These are phyloP conservation scores for Tapirus indicus DNA, from an alignment of 2,797 vertebrate genomes.

Conservation along the genomic window DNA sequence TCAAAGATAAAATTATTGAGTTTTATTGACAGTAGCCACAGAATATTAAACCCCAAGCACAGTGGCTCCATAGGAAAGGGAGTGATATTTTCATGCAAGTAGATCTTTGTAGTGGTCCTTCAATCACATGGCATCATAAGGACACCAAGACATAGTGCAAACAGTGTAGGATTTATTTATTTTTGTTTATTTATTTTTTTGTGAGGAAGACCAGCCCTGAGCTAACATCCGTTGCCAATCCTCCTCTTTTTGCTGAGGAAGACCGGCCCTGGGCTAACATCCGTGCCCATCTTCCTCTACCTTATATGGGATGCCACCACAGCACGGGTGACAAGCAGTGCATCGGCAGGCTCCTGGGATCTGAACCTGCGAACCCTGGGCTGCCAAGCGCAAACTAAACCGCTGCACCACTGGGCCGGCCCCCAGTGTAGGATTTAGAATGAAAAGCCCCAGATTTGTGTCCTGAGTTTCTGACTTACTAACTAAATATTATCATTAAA, in stretches of 20 bases:
- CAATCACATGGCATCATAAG: background rate
- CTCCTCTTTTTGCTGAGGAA: too few relatives aligned
- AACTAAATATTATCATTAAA: conserved; percentile 11
- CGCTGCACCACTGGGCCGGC: too few relatives aligned
- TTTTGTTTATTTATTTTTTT: too few relatives aligned
- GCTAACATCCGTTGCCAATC: too few relatives aligned
- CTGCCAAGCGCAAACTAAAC: too few relatives aligned
- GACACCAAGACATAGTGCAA: background rate
- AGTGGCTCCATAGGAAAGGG: background rate
- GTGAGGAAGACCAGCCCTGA: too few relatives aligned
- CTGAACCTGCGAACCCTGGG: too few relatives aligned
- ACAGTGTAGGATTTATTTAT: background rate
- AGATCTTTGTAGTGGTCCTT: background rate
- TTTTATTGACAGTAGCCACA: background rate
- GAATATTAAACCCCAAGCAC: background rate
- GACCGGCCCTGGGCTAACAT: too few relatives aligned
- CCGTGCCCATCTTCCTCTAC: too few relatives aligned
- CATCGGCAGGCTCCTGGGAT: too few relatives aligned
- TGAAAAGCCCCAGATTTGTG: background rate
- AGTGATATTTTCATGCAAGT: background rate
- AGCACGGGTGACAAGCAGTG: too few relatives aligned
- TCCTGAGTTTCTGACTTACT: conserved; percentile 26
- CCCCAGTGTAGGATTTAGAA: background rate
- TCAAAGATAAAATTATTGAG: background rate
- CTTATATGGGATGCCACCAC: too few relatives aligned